A percentile compares a stretch with the other conserved stretches of the same genome.
phyloP scores from a whole-genome alignment of 1,140 invertebrate species.

The Drosophila melanica region DNA sequence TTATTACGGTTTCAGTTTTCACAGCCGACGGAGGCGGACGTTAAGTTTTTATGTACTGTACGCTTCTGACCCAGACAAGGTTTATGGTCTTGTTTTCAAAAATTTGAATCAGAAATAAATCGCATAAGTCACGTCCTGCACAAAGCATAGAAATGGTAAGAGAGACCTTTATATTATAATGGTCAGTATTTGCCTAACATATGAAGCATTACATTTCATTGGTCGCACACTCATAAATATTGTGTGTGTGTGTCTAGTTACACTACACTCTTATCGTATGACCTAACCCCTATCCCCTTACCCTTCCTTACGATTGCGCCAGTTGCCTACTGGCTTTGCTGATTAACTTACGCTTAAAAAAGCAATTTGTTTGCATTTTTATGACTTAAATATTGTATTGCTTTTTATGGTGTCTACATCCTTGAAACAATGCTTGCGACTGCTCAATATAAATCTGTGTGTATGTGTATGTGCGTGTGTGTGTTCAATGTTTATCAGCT shows the following conservation, averaged over 20 bases:
- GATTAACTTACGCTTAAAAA: conserved; percentile 67
- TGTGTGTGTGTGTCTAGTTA: conserved; percentile 7
- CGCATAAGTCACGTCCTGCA: conserved; percentile 75
- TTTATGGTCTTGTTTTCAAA: conserved; percentile 75
- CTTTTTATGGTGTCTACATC: conserved; percentile 68
- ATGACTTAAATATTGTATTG: conserved; percentile 71
- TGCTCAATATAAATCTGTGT: conserved; percentile 11
- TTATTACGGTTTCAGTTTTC: conserved; percentile 47
- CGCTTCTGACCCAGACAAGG: conserved; percentile 67
- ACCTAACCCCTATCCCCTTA: not conserved
- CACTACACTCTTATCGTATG: conserved; percentile 23
- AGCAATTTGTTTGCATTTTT: conserved; percentile 72
- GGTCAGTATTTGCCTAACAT: conserved; percentile 10
- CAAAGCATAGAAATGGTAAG: conserved; percentile 42
- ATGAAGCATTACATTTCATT: conserved; percentile 24
- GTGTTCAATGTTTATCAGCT: conserved; percentile 27
- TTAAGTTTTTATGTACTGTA: not conserved
- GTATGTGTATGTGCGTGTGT: not conserved
- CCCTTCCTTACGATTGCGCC: not conserved
- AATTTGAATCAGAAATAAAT: conserved; percentile 21
- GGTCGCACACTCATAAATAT: conserved; percentile 32
- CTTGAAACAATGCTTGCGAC: conserved; percentile 50
- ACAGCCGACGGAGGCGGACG: conserved; percentile 1
- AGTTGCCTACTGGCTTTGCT: conserved; percentile 18
- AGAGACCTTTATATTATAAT: not conserved